phyloP scores from a whole-genome alignment of 2,113 vertebrate species.

The Carassius carassius region DNA sequence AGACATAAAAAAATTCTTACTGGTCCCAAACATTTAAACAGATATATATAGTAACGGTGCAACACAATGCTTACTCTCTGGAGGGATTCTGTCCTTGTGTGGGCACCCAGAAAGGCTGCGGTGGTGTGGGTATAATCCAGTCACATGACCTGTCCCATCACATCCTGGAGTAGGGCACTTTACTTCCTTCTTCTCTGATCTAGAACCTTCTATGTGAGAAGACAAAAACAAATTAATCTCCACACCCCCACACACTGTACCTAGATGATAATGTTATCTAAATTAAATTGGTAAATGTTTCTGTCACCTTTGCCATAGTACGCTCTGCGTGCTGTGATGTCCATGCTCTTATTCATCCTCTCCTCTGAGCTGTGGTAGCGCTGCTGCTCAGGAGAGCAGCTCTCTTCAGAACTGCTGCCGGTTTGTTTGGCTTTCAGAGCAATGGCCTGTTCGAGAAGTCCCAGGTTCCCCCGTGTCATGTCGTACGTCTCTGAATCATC shows the following conservation, averaged over 20 bases:
- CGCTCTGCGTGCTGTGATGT: conserved; percentile 71
- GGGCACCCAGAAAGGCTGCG: conserved; percentile 97
- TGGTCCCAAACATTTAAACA: no score
- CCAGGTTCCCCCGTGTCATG: conserved; percentile 94
- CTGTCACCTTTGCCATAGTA: conserved; percentile 87
- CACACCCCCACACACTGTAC: background rate
- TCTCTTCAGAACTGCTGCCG: conserved; percentile 76
- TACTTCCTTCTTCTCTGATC: conserved; percentile 91
- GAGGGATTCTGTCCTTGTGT: conserved; percentile 97
- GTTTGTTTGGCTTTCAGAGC: conserved; percentile 95
- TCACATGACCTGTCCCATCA: conserved; percentile 95
- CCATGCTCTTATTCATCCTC: conserved; percentile 73
- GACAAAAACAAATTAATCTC: background rate
- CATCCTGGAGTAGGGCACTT: conserved; percentile 97
- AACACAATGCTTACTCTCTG: conserved; percentile 83
- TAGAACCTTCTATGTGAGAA: conserved; percentile 76
- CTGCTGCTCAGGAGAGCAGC: conserved; percentile 75
- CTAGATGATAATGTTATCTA: background rate
- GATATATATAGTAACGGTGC: background rate
- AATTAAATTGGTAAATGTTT: background rate
- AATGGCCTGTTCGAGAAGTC: conserved; percentile 95
- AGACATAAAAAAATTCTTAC: background rate
- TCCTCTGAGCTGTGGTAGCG: conserved; percentile 75
- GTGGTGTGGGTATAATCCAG: conserved; percentile 96
- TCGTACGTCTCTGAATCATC: conserved; percentile 95